Evolutionary conservation across 2,797 vertebrate species (phyloP), one percentile per base, ranked within the genome.

Genomic region (Smutsia temminckii): DNA sequence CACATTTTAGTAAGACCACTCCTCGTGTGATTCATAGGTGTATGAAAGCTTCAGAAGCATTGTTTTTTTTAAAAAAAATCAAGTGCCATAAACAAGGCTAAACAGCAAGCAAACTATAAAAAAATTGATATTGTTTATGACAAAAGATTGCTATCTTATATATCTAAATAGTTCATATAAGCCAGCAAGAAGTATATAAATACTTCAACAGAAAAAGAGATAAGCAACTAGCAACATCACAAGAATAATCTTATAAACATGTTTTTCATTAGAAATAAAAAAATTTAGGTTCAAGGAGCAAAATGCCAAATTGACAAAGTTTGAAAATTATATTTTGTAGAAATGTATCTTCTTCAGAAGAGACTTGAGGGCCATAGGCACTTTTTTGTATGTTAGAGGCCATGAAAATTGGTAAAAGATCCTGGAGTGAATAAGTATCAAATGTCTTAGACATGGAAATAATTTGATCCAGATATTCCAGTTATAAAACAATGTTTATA

Each of bases 271-370:
- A 57, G 66, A 57, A 89, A 86, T 89, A 0, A 46, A 61, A 89
- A 93, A 87, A 72, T 49, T 84, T 27, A 59, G 91, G 85, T 85
- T 93, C 61, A 96, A 93, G 37, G 55, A 91, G 71, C 32, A 83
- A 89, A 94, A 87, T 71, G 27, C 4, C 7, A 64, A 94, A 71
- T 5, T 63, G 59, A 6, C 32, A 57, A 90, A 89, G 32, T 69
- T 32, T 92, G 59, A 87, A 96, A 86, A 85, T 40, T 42, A 13
- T 75, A 95, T 83, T 13, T 51, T 23, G 0, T 7, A 37, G 46
- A 90, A 40, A 34, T 34, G 53, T 21, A 32, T 75, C 18, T 53
- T 34, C 32, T 53, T 23, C 2, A 14, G 46, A 90, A 40, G 27
- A 69, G 2, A 46, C n/a, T 77, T 78, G 21, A 49, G 37, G 37